Evolutionary conservation across 92 coral and sea anemone genomes (phyloP), one percentile per base, ranked within the genome.

Genomic region (Zoanthus gigantus): DNA sequence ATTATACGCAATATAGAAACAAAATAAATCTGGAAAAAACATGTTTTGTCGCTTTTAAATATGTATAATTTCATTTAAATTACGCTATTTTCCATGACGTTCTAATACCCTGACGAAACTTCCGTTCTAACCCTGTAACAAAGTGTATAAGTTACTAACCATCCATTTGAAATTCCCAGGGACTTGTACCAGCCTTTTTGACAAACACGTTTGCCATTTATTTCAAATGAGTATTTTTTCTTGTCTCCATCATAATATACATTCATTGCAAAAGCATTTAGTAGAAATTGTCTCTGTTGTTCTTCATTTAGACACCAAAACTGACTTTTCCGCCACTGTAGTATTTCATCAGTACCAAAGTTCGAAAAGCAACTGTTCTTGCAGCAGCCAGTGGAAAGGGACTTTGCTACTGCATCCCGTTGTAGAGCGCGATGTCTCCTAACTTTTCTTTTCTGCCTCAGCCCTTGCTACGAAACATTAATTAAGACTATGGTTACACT

Each of bases 81-180:
- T 50, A 5, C 54, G 54, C 54, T 5, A 50, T 50, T 50, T 34
- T 5, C 54, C 54, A 50, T 5, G 54, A 50, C 9, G 0, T n/a
- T n/a, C 54, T 5, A 5, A 50, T 10, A 1, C 54, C 42, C 42
- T 34, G 42, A 34, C 42, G 42, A 50, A 50, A 50, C 0, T 50
- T 5, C 54, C 54, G 11, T 5, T 6, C 54, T 50, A 50, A 50
- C 0, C 54, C 54, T 50, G 9, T 5, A 50, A 50, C 54, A 50
- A 6, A 50, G 54, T 5, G 11, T 50, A 10, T 50, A 50, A 10
- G 54, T 50, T 50, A 50, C 54, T 61, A 61, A 61, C 69, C 69
- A 61, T 61, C 69, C 69, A 61, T 61, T 61, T 61, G 69, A 61
- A 61, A 61, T 61, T 15, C 69, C 69, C n/a, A 61, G 69, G n/a